Conservation (phyloP, 2,113 vertebrate species). For the Cisticola juncidis region DNA sequence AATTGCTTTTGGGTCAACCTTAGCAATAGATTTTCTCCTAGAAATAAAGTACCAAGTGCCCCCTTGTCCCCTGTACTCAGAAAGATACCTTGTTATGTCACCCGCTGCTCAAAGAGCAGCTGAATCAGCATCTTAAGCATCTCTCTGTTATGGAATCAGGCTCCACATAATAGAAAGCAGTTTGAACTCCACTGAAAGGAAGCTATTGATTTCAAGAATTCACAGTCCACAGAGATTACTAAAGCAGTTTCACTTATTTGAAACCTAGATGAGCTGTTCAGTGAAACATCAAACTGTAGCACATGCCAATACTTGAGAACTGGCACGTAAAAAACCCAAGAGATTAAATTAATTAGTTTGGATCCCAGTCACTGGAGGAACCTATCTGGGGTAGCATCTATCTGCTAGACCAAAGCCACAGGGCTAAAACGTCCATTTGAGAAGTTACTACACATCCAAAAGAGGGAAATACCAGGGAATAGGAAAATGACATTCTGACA, state of each 20-base stretch:
- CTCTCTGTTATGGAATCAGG: neutral
- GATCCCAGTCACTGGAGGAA: neutral
- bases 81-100: neutral
- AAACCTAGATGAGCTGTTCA: neutral
- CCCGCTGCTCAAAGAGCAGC: neutral
- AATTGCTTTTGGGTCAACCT: constrained; percentile 9
- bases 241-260: neutral
- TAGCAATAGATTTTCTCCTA: neutral
- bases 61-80: neutral
- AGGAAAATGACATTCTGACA: neutral
- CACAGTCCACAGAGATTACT: neutral
- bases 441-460: neutral
- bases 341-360: neutral
- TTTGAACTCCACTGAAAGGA: neutral
- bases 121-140: neutral
- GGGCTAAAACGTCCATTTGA: neutral
- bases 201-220: constrained; percentile 30
- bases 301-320: neutral
- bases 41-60: neutral
- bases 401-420: neutral
- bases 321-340: neutral
- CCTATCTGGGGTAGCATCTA: neutral
- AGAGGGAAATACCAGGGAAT: neutral
- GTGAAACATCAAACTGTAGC: neutral
- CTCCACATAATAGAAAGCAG: constrained; percentile 15